phyloP scores from a whole-genome alignment of 2,797 vertebrate species.

The Enteromius anoplus region DNA sequence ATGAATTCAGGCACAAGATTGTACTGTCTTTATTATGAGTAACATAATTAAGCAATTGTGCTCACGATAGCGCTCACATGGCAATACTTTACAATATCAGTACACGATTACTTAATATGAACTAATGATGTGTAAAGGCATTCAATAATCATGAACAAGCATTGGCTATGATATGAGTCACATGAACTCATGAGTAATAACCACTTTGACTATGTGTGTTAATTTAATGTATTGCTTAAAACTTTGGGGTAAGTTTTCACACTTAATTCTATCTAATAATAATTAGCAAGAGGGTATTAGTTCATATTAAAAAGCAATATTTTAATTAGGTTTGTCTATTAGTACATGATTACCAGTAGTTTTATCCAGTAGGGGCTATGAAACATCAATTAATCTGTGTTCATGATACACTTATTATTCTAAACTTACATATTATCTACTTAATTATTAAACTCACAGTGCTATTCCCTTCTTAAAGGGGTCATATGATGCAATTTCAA shows the following conservation, averaged over 20 bases:
- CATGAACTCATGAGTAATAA: not conserved
- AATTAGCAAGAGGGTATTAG: too few relatives aligned
- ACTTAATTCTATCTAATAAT: too few relatives aligned
- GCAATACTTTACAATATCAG: not conserved
- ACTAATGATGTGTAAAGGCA: not conserved
- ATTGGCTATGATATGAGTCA: not conserved
- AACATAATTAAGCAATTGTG: not conserved
- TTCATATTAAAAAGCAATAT: too few relatives aligned
- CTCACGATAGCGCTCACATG: not conserved
- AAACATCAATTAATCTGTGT: not conserved
- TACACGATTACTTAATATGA: not conserved
- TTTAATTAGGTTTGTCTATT: too few relatives aligned
- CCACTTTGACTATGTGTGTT: not conserved
- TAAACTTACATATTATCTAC: too few relatives aligned
- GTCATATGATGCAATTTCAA: too few relatives aligned
- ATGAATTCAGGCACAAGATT: not conserved
- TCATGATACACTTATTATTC: not conserved
- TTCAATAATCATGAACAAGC: not conserved
- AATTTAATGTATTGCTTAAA: not conserved
- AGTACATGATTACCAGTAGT: too few relatives aligned
- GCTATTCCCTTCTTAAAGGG: too few relatives aligned
- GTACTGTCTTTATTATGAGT: too few relatives aligned
- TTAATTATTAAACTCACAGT: too few relatives aligned
- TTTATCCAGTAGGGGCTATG: too few relatives aligned
- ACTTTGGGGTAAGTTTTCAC: not conserved